phyloP scores from a whole-genome alignment of 2,113 vertebrate genomes.

The Suncus etruscus region DNA sequence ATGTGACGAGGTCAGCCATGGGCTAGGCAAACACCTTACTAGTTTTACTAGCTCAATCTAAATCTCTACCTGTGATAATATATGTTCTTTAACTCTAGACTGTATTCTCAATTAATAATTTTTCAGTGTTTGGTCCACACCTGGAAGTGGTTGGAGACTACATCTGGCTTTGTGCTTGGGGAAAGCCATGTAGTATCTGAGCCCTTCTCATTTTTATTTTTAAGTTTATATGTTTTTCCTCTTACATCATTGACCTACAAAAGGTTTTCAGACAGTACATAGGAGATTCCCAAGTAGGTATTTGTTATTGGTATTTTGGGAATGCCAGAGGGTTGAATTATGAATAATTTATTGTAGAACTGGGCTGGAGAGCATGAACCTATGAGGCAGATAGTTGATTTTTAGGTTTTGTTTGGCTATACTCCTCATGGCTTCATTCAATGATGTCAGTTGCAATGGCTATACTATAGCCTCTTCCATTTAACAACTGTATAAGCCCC shows the following conservation, averaged over 20 bases:
- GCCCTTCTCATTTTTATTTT: background rate
- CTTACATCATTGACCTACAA: conserved; percentile 14
- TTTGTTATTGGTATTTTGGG: background rate
- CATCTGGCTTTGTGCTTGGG: too few species aligned
- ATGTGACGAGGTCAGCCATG: too few species aligned
- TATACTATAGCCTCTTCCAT: background rate
- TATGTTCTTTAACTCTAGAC: background rate
- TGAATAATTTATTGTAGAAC: background rate
- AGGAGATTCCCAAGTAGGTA: background rate
- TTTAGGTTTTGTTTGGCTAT: background rate
- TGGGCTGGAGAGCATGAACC: background rate
- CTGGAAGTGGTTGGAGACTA: too few species aligned
- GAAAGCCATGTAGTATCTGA: too few species aligned
- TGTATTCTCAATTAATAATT: background rate
- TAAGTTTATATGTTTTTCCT: background rate
- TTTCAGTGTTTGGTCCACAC: too few species aligned
- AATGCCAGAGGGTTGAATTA: background rate
- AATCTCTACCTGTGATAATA: background rate
- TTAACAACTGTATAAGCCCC: conserved; percentile 7
- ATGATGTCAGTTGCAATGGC: background rate
- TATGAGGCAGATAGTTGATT: background rate
- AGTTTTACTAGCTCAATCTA: too few species aligned
- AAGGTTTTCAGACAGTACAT: background rate
- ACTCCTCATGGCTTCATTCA: background rate
- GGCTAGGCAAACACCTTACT: too few species aligned